Percentiles rank a stretch among this genome's conserved stretches.
phyloP scores from a whole-genome alignment of 2,797 vertebrate species.

The Acanthis flammea region DNA sequence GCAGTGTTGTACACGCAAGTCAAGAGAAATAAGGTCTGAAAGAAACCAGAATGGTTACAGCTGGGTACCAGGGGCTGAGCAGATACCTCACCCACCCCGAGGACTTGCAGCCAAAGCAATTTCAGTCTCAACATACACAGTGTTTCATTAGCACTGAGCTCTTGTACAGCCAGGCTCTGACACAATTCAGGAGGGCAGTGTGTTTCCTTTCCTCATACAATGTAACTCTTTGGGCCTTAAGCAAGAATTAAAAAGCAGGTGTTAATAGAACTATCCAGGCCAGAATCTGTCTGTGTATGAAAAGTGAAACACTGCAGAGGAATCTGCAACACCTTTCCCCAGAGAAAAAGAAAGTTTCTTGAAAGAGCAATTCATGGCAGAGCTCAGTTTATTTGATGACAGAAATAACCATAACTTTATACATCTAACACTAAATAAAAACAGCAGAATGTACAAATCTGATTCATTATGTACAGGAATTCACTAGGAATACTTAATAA shows the following conservation, averaged over 20 bases:
- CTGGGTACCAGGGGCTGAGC: fast-evolving
- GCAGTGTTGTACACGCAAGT: not conserved
- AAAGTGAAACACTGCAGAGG: not conserved
- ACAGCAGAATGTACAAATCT: slow-evolving; percentile 55
- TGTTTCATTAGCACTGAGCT: not conserved
- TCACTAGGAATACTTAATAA: slow-evolving; percentile 31
- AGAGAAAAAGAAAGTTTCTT: not conserved
- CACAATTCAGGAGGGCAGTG: not conserved
- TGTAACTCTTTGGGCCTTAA: not conserved
- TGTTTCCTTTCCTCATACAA: not conserved
- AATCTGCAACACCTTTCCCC: not conserved
- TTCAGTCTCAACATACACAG: fast-evolving
- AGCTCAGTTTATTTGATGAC: slow-evolving; percentile 55
- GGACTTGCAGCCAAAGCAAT: not conserved
- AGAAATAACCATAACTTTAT: slow-evolving; percentile 37
- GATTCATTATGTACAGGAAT: slow-evolving; percentile 34
- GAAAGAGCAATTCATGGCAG: not conserved
- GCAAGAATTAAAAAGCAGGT: not conserved
- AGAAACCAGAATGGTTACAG: not conserved
- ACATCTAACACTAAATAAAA: slow-evolving; percentile 54
- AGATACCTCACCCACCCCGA: fast-evolving
- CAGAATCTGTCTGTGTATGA: not conserved
- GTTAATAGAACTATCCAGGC: not conserved
- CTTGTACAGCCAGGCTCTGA: fast-evolving
- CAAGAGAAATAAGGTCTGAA: not conserved